These are phyloP conservation scores for Saccostrea cuccullata DNA, from an alignment of 1,140 invertebrate species.

Conservation along the genomic window DNA sequence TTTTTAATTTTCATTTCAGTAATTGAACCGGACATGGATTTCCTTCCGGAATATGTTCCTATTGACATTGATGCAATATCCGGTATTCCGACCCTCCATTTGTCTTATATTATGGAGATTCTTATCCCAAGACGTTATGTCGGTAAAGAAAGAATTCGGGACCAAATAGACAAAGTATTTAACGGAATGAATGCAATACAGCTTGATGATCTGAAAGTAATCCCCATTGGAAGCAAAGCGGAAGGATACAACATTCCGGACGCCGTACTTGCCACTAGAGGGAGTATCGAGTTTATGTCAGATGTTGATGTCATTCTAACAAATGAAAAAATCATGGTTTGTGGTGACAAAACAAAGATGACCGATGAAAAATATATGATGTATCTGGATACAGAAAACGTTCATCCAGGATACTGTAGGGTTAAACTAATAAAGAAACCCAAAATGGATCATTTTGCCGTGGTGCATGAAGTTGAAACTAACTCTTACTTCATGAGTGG, in stretches of 20 bases:
- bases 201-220: neutral
- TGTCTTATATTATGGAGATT: constrained; percentile 50
- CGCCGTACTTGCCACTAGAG: constrained; percentile 11
- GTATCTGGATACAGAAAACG: constrained; percentile 2
- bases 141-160: constrained; percentile 16
- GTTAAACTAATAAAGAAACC: neutral
- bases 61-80: constrained; percentile 44
- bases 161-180: neutral
- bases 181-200: neutral
- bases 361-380: neutral
- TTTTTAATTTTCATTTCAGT: neutral
- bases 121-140: constrained; percentile 50
- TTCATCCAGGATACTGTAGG: constrained; percentile 33
- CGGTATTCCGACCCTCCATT: constrained; percentile 44
- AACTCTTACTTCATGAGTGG: constrained; percentile 15
- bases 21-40: constrained; percentile 29
- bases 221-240: constrained; percentile 40
- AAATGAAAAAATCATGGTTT: neutral
- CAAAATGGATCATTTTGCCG: neutral
- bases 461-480: neutral
- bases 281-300: constrained; percentile 27
- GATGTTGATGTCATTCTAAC: constrained; percentile 41
- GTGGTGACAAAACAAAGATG: neutral
- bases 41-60: neutral
- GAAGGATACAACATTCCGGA: constrained; percentile 51